A percentile compares a stretch with the other conserved stretches of the same genome.
phyloP scores from a whole-genome alignment of 1,140 invertebrate genomes.

The Colletes latitarsis region DNA sequence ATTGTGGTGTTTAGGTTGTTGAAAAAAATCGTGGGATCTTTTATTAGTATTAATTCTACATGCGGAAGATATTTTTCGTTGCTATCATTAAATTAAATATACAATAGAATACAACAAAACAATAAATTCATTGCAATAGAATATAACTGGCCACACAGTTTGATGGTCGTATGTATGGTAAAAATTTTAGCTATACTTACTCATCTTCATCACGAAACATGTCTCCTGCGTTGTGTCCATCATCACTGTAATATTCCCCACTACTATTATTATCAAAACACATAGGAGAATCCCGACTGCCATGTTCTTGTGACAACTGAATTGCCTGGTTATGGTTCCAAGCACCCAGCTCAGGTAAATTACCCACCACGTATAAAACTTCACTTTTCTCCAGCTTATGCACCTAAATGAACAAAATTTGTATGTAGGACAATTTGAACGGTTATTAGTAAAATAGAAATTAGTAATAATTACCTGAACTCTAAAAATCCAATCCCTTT shows the following conservation, averaged over 20 bases:
- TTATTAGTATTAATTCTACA: too few relatives aligned
- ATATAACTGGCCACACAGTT: too few relatives aligned
- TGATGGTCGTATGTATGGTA: too few relatives aligned
- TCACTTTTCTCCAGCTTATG: slow-evolving; percentile 77
- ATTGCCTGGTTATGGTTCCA: slow-evolving; percentile 80
- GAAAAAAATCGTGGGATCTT: too few relatives aligned
- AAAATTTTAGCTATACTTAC: slow-evolving; percentile 59
- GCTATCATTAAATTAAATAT: too few relatives aligned
- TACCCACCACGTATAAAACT: slow-evolving; percentile 78
- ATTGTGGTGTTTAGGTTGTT: too few relatives aligned
- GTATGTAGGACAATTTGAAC: slow-evolving; percentile 3
- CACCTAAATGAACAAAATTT: slow-evolving; percentile 65
- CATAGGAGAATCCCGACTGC: slow-evolving; percentile 65
- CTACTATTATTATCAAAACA: slow-evolving; percentile 71
- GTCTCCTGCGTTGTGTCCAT: slow-evolving; percentile 66
- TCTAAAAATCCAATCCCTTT: slow-evolving; percentile 79
- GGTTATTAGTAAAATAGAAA: slow-evolving; percentile 14
- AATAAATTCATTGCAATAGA: too few relatives aligned
- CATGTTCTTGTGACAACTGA: slow-evolving; percentile 73
- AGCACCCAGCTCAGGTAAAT: slow-evolving; percentile 77
- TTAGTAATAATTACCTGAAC: slow-evolving; percentile 71
- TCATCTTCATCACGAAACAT: slow-evolving; percentile 64
- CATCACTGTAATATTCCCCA: slow-evolving; percentile 65
- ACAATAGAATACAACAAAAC: too few relatives aligned
- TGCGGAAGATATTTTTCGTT: too few relatives aligned